Evolutionary conservation across 2,888 invertebrate species (phyloP).

Genomic region (Bimastos eiseni): DNA sequence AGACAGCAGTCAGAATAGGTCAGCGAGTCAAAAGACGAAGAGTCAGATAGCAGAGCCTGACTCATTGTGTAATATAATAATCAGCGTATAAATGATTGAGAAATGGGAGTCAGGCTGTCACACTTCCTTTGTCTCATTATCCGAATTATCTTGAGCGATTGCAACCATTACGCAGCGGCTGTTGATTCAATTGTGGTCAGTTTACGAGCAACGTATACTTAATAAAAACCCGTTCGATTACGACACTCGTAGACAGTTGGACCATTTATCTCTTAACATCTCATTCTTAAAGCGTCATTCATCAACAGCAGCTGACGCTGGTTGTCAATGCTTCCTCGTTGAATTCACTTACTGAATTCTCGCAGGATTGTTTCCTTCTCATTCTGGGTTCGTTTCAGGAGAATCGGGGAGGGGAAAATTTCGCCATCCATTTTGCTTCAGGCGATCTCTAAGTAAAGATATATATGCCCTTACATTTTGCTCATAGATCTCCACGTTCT

Average conservation of each 20-base stretch:
- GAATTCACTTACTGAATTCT: neutral
- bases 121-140: neutral
- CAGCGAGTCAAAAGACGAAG: neutral
- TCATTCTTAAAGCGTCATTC: neutral
- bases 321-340: no score
- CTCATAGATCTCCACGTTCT: no score
- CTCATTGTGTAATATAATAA: neutral
- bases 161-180: neutral
- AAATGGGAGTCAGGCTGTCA: neutral
- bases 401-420: no score
- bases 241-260: neutral
- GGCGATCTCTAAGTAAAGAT: no score
- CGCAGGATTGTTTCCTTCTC: no score
- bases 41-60: neutral
- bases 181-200: neutral
- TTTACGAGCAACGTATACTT: neutral
- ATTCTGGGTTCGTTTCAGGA: no score
- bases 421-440: no score
- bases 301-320: neutral
- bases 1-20: neutral
- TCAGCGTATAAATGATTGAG: neutral
- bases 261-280: neutral
- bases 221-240: neutral
- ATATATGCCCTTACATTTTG: no score
- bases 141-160: conserved; percentile 6